Conservation (phyloP, 2,113 vertebrate species). For the Silurus asotus region DNA sequence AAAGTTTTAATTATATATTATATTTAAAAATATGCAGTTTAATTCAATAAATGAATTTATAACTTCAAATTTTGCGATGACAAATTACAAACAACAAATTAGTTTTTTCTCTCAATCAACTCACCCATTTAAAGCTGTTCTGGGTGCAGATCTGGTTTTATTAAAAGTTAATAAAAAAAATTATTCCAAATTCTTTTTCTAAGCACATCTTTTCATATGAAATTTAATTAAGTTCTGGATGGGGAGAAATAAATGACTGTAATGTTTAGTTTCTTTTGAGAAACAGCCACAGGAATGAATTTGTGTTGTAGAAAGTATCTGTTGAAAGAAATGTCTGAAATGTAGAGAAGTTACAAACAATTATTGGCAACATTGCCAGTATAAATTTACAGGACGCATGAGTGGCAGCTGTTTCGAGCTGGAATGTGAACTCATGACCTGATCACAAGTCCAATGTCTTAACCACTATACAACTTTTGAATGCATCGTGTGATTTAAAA, state of each 20-base stretch:
- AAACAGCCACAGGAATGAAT: not conserved
- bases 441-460: no score
- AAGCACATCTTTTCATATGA: not conserved
- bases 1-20: no score
- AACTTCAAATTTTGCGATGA: not conserved
- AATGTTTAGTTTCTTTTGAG: not conserved
- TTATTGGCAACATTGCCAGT: not conserved
- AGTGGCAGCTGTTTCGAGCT: no score
- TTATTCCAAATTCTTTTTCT: not conserved
- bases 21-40: no score
- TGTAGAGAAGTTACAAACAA: not conserved
- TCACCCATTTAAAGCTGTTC: not conserved
- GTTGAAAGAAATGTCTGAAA: not conserved
- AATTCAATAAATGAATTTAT: no score
- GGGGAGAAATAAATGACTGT: no score
- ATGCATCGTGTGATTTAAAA: no score
- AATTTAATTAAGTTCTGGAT: no score
- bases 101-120: not conserved
- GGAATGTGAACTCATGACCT: no score
- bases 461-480: no score
- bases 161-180: no score
- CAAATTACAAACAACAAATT: not conserved
- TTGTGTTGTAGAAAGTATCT: not conserved
- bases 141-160: not conserved
- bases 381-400: no score